These are phyloP conservation scores for Tangara arthus DNA, from an alignment of 2,797 vertebrate genomes.

Conservation along the genomic window DNA sequence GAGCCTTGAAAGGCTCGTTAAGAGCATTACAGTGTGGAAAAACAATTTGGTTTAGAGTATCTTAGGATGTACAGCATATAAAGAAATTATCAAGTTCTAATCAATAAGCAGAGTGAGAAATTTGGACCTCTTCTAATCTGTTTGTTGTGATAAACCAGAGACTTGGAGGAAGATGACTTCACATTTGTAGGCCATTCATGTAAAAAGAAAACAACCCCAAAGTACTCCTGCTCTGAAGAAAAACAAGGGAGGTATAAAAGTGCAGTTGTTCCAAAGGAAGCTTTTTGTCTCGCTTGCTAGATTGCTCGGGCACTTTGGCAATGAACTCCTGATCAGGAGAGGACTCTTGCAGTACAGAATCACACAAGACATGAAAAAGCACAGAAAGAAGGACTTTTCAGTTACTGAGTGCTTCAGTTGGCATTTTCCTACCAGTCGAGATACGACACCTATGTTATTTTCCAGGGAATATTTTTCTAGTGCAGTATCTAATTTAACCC, in stretches of 20 bases:
- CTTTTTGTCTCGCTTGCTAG: conserved; percentile 7
- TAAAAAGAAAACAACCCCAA: not conserved
- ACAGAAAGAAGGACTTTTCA: not conserved
- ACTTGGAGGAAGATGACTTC: not conserved
- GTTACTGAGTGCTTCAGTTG: not conserved
- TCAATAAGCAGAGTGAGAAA: not conserved
- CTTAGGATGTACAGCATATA: not conserved
- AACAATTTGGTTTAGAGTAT: not conserved
- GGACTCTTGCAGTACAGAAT: not conserved
- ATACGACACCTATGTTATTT: not conserved
- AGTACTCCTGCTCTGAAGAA: not conserved
- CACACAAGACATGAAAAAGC: not conserved
- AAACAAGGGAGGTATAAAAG: not conserved
- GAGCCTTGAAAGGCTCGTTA: not conserved
- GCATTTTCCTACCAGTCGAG: not conserved
- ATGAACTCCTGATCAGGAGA: conserved; percentile 19
- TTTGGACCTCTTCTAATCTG: not conserved
- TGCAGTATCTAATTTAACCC: conserved; percentile 44
- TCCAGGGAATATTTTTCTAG: not conserved
- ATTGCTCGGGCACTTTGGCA: not conserved
- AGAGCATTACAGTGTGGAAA: not conserved
- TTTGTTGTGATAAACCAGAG: not conserved
- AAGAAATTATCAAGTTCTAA: not conserved
- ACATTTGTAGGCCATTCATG: not conserved
- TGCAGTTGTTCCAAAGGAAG: conserved; percentile 18